A percentile compares a stretch with the other conserved stretches of the same genome.
These are phyloP conservation scores for Manis crassicaudata DNA, from an alignment of 2,797 vertebrate species.

Conservation along the genomic window DNA sequence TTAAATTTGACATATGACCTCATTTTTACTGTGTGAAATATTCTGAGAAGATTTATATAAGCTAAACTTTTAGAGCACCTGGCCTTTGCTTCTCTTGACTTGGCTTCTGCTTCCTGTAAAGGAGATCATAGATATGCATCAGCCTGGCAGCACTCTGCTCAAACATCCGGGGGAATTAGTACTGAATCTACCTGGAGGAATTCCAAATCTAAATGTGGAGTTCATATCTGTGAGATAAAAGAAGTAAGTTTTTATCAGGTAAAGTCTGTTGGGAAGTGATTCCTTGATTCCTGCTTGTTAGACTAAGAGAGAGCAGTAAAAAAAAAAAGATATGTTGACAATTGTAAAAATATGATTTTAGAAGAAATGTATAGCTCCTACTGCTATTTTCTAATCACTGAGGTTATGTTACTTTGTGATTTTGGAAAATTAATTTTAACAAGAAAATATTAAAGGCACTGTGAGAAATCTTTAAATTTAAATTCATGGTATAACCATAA, in stretches of 20 bases:
- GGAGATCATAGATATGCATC: neutral
- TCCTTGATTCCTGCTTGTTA: neutral
- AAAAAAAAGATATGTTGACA: neutral
- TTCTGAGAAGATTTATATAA: neutral
- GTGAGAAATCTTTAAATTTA: neutral
- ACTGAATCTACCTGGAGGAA: neutral
- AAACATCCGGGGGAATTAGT: neutral
- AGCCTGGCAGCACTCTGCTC: neutral
- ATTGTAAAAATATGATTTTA: neutral
- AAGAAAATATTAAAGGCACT: neutral
- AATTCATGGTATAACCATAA: neutral
- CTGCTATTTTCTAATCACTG: neutral
- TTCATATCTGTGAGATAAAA: slow-evolving; percentile 15
- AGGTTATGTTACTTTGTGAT: neutral
- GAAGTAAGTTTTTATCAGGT: neutral
- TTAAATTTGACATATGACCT: neutral
- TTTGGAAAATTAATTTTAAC: neutral
- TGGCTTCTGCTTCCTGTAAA: neutral
- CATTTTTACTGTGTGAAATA: neutral
- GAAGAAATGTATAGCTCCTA: neutral
- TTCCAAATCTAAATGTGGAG: neutral
- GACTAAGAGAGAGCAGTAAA: neutral
- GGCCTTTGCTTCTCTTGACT: neutral
- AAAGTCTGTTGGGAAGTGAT: neutral
- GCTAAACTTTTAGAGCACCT: neutral